Base-by-base conservation (phyloP, 2,113 vertebrate genomes). In the Cephalopholis sonnerati region DNA sequence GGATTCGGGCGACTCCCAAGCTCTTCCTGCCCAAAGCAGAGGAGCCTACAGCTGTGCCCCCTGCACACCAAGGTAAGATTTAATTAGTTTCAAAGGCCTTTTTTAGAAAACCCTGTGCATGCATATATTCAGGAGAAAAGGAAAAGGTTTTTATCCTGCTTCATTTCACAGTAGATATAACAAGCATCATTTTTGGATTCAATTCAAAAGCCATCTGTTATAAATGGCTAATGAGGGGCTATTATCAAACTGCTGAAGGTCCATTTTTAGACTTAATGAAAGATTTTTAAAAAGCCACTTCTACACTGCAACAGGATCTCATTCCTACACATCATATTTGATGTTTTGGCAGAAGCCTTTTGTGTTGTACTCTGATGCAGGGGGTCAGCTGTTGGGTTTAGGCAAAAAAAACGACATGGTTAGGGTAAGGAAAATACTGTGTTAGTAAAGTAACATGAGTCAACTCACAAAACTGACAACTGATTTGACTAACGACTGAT, bases 1-100 rank as follows among this genome's bases (percentile, higher is more conserved):
- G 90, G 86, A 81, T 87, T 17, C 65, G 2, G 83, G 89, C 61
- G 53, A 86, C 80, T 92, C 82, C 76, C 54, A 9, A 65, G 64
- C 87, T 80, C 83, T 62, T 82, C 78, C 74, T 80, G 74, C 82
- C 83, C 84, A 76, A 83, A 92, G 83, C 75, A 72, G 51, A 58
- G 75, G 83, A 74, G 84, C 69, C 71, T 67, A 27, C 80, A 87
- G 86, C 83, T 89, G 85, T 51, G 86, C 16, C 81, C 73, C 29
- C 3, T 44, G 36, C 71, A 65, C 54, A 74, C 36, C 46, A 6
- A 59, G 62, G 66, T 41, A 11, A 65, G 57, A 86, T 87, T 83
- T 79, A 80, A 92, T 94, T 85, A 86, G 64, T 54, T 85, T 74
- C 55, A 83, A 73, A 81, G 32, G n/a, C 4, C 27, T 32, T 74